These are phyloP conservation scores for Andrena chrysosceles DNA, from an alignment of 2,888 invertebrate genomes.

Conservation along the genomic window DNA sequence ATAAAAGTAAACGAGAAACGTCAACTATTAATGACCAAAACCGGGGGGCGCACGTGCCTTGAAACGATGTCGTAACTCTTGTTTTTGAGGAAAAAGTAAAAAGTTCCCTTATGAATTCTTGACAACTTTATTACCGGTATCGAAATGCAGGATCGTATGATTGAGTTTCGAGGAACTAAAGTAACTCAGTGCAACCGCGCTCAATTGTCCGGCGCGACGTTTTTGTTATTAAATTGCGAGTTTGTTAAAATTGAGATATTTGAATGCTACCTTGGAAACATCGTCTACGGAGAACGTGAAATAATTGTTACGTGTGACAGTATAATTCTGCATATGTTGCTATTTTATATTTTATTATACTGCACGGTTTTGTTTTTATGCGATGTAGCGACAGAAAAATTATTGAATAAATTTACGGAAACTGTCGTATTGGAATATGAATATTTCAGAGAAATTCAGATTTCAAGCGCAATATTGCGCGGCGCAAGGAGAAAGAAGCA, in stretches of 20 bases:
- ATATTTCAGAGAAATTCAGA: conserved; percentile 19
- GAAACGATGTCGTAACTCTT: too few relatives aligned
- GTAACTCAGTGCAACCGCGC: not conserved
- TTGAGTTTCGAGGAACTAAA: conserved; percentile 17
- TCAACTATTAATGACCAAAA: too few relatives aligned
- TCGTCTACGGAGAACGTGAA: not conserved
- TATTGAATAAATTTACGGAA: not conserved
- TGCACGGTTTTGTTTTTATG: not conserved
- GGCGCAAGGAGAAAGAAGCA: conserved; percentile 4
- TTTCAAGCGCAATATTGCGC: conserved; percentile 24
- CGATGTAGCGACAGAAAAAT: not conserved
- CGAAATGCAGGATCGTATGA: conserved; percentile 19
- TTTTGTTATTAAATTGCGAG: conserved; percentile 39
- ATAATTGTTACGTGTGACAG: not conserved
- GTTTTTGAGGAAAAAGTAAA: too few relatives aligned
- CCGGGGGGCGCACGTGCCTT: too few relatives aligned
- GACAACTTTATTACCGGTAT: conserved; percentile 20
- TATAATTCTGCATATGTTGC: not conserved
- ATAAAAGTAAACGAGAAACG: not conserved
- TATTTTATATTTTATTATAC: too few relatives aligned
- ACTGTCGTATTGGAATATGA: conserved; percentile 3
- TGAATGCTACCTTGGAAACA: not conserved
- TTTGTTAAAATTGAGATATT: conserved; percentile 17
- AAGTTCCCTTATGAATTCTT: not conserved
- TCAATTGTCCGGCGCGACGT: conserved; percentile 12